Evolutionary conservation across 2,888 invertebrate genomes (phyloP).

Genomic region (Drosophila maculinotata): DNA sequence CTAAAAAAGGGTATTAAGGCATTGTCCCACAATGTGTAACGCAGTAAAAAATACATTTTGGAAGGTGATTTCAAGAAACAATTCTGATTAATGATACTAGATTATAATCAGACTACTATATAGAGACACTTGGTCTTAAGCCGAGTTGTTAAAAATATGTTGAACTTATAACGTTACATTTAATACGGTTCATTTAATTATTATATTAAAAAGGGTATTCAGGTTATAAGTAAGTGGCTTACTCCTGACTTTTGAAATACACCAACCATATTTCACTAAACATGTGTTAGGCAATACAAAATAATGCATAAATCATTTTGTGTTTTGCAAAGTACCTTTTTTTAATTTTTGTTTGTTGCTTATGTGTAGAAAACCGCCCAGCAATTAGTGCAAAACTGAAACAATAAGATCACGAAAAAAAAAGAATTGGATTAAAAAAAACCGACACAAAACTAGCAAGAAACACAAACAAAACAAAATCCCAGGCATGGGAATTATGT

Average conservation of each 20-base stretch:
- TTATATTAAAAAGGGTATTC: not conserved
- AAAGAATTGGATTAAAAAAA: slow-evolving; percentile 38
- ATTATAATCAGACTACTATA: too few relatives aligned
- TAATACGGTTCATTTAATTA: not conserved
- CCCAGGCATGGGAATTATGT: slow-evolving; percentile 70
- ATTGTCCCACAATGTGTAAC: too few relatives aligned
- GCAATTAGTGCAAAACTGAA: slow-evolving; percentile 69
- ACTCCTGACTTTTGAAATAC: not conserved
- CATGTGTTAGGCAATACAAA: slow-evolving; percentile 56
- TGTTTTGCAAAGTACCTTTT: slow-evolving; percentile 29
- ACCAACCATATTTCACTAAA: slow-evolving; percentile 13
- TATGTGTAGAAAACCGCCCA: slow-evolving; percentile 42
- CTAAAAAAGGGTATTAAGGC: too few relatives aligned
- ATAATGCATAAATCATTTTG: slow-evolving; percentile 64
- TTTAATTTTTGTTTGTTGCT: slow-evolving; percentile 13
- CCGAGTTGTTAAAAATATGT: too few relatives aligned
- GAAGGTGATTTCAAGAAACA: too few relatives aligned
- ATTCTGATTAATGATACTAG: too few relatives aligned
- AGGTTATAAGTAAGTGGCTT: not conserved
- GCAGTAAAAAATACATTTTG: too few relatives aligned
- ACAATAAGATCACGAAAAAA: slow-evolving; percentile 69
- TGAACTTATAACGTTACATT: too few relatives aligned
- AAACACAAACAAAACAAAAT: slow-evolving; percentile 39
- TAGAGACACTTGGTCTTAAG: too few relatives aligned
- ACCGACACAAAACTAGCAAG: slow-evolving; percentile 31